Conservation (phyloP, 2,113 vertebrate genomes). For the Rhinolophus ferrumequinum region DNA sequence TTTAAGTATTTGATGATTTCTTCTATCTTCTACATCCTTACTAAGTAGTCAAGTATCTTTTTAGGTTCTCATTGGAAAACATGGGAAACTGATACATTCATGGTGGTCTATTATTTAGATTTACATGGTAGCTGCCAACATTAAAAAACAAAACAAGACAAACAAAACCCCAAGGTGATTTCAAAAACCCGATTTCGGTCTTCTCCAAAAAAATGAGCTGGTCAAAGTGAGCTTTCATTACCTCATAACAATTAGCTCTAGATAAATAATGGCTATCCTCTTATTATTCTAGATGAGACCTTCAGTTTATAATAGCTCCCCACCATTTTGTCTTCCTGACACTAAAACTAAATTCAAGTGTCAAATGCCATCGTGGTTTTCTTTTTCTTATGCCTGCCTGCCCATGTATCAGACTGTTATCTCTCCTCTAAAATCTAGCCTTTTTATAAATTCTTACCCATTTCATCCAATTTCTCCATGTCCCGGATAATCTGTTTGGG, state of each 20-base stretch:
- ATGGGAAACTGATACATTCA: not conserved
- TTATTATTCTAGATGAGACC: not conserved
- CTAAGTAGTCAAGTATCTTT: not conserved
- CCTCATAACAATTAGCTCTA: not conserved
- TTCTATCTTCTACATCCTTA: not conserved
- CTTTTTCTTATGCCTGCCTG: not conserved
- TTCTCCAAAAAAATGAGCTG: not conserved
- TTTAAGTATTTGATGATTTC: conserved; percentile 10
- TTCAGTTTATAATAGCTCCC: not conserved
- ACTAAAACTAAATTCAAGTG: not conserved
- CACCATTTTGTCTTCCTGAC: not conserved
- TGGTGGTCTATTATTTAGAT: not conserved
- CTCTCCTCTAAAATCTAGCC: not conserved
- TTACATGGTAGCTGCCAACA: not conserved
- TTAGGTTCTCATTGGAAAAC: not conserved
- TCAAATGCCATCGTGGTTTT: not conserved
- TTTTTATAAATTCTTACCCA: conserved; percentile 88
- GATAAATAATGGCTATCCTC: not conserved
- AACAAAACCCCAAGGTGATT: not conserved
- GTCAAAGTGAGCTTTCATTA: not conserved
- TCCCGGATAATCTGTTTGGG: conserved; percentile 99
- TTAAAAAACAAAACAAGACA: not conserved
- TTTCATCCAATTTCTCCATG: conserved; percentile 99
- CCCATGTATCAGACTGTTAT: not conserved
- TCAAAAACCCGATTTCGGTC: conserved; percentile 4